A percentile compares a stretch with the other conserved stretches of the same genome.
Conservation (phyloP, 92 coral and sea anemone genomes). For the Plumapathes pennacea region DNA sequence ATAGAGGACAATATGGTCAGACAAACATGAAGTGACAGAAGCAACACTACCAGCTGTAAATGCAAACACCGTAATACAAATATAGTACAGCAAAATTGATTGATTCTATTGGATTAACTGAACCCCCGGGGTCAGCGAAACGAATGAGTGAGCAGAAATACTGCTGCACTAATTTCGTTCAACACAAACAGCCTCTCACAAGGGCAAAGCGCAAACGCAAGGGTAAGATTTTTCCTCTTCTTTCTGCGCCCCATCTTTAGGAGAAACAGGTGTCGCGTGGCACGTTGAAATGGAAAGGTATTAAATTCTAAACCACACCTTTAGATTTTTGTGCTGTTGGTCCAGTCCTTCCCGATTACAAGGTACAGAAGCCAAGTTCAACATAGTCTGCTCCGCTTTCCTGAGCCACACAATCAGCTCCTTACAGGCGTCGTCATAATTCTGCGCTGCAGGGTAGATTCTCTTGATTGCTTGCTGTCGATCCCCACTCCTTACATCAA, state of each 20-base stretch:
- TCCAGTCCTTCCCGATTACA: conserved; percentile 60
- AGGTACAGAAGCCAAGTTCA: conserved; percentile 78
- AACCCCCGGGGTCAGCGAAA: background rate
- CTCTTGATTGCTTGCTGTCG: conserved; percentile 73
- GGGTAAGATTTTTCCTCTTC: too few species aligned
- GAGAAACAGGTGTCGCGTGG: too few species aligned
- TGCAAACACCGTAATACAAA: background rate
- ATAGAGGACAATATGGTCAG: background rate
- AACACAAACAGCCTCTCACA: too few species aligned
- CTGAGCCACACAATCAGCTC: conserved; percentile 74
- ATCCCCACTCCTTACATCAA: conserved; percentile 50
- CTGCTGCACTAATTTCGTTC: too few species aligned
- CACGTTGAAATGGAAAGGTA: too few species aligned
- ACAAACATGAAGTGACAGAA: background rate
- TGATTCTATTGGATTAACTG: background rate
- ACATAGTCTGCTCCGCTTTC: conserved; percentile 74
- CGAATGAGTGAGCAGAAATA: background rate
- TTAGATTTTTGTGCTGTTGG: conserved; percentile 43
- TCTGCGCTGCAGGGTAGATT: conserved; percentile 91
- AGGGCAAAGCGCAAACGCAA: too few species aligned
- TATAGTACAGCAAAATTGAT: background rate
- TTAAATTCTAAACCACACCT: too few species aligned
- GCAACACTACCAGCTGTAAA: background rate
- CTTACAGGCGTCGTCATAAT: conserved; percentile 67
- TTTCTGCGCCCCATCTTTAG: too few species aligned